Evolutionary conservation across 2,888 invertebrate species (phyloP).

Genomic region (Chaitophorus viminalis): DNA sequence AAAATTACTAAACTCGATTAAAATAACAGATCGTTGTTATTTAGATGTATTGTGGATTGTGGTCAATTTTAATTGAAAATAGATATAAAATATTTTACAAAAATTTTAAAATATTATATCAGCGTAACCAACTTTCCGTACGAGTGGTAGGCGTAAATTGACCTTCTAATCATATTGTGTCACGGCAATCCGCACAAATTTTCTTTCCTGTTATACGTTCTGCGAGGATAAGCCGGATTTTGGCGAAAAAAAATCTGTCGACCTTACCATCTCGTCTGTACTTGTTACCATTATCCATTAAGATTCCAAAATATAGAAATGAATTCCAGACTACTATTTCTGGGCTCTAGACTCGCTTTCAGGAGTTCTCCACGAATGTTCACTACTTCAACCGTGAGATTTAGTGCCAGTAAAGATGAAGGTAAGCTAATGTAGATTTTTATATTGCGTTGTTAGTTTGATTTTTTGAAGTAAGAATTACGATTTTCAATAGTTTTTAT

Average conservation of each 20-base stretch:
- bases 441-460: background rate
- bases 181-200: slow-evolving; percentile 17
- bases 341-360: slow-evolving; percentile 40
- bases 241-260: slow-evolving; percentile 39
- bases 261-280: slow-evolving; percentile 26
- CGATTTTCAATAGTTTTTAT: background rate
- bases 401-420: slow-evolving; percentile 23
- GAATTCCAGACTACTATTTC: slow-evolving; percentile 45
- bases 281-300: background rate
- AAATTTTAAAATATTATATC: background rate
- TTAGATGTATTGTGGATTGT: background rate
- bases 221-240: slow-evolving; percentile 15
- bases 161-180: slow-evolving; percentile 59
- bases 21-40: background rate
- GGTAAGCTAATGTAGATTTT: background rate
- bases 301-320: slow-evolving; percentile 1
- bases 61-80: background rate
- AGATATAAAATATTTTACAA: background rate
- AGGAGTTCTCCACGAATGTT: slow-evolving; percentile 48
- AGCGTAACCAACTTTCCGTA: background rate
- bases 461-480: background rate
- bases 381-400: slow-evolving; percentile 33
- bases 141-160: slow-evolving; percentile 7
- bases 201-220: slow-evolving; percentile 29
- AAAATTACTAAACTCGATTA: background rate